Conservation (phyloP, 2,797 vertebrate genomes). For the Rhodeus uyekii region DNA sequence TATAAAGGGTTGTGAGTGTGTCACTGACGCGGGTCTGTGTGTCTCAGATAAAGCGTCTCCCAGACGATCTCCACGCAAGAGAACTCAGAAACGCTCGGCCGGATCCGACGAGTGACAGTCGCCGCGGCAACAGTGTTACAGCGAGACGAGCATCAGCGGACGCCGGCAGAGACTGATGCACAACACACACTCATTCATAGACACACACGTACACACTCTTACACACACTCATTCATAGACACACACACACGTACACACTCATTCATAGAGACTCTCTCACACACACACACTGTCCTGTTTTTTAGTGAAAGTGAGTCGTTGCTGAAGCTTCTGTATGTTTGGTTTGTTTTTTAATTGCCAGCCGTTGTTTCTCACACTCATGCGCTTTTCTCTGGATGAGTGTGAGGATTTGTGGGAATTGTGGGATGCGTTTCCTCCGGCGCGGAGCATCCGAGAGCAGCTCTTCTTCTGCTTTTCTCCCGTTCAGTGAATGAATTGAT, state of each 20-base stretch:
- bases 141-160: background rate
- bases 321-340: constrained; percentile 10
- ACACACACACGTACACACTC: constrained; percentile 4
- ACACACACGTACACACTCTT: background rate
- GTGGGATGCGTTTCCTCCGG: background rate
- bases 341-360: background rate
- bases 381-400: background rate
- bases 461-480: background rate
- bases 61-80: constrained; percentile 90
- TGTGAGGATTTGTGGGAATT: background rate
- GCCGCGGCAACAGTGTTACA: no score
- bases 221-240: constrained; percentile 28
- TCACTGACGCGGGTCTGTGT: background rate
- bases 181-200: constrained; percentile 32
- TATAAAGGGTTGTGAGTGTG: no score
- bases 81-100: constrained; percentile 93
- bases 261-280: background rate
- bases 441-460: background rate
- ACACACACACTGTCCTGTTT: constrained; percentile 16
- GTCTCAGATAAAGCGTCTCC: constrained; percentile 94
- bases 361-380: background rate
- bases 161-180: background rate
- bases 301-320: background rate
- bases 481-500: background rate
- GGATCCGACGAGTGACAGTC: constrained; percentile 98